A percentile compares a stretch with the other conserved stretches of the same genome.
Conservation (phyloP, 2,113 vertebrate genomes). For the Cyrtonyx montezumae region DNA sequence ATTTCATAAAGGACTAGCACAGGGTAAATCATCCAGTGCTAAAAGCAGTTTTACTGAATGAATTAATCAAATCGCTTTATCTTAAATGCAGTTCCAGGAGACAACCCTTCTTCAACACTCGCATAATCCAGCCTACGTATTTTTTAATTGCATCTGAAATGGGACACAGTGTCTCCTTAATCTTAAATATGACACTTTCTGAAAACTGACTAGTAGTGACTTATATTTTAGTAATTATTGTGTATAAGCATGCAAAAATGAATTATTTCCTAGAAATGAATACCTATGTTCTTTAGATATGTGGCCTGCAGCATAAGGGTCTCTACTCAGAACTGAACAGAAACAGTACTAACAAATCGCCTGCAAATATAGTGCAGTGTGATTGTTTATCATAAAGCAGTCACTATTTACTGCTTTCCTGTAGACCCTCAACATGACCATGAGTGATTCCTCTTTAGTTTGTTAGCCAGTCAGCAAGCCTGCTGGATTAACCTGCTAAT, state of each 20-base stretch:
- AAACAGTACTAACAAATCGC: not conserved
- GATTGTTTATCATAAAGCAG: not conserved
- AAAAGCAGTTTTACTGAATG: conserved; percentile 23
- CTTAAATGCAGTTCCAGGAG: conserved; percentile 3
- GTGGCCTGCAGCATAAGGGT: not conserved
- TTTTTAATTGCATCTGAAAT: conserved; percentile 29
- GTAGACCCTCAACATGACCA: accelerated
- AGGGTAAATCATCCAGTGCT: conserved; percentile 15
- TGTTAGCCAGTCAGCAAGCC: not conserved
- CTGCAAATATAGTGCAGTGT: not conserved
- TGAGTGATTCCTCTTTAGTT: not conserved
- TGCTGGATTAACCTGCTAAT: not conserved
- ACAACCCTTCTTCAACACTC: conserved; percentile 23
- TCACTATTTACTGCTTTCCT: not conserved
- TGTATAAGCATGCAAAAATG: not conserved
- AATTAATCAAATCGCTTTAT: conserved; percentile 38
- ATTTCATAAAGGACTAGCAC: not conserved
- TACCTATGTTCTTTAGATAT: not conserved
- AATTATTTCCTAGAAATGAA: not conserved
- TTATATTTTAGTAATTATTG: not conserved
- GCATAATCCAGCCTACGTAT: conserved; percentile 4
- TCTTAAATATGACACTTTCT: conserved; percentile 3
- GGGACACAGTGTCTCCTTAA: not conserved
- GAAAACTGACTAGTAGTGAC: conserved; percentile 8
- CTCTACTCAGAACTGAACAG: not conserved